phyloP scores from a whole-genome alignment of 2,888 invertebrate genomes.

The Ichneumoninae sp. region DNA sequence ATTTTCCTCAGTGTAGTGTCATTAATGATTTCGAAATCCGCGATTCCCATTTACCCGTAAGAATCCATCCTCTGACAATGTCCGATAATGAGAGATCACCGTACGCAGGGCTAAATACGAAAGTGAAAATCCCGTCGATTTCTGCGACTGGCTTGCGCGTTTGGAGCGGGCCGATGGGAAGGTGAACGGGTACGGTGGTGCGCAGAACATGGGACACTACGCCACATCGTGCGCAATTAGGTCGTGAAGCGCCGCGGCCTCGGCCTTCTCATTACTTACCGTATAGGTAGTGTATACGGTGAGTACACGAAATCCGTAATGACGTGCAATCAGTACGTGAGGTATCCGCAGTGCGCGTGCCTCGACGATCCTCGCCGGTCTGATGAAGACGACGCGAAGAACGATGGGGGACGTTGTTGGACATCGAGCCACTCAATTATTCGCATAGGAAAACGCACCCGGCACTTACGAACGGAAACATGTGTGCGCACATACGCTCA shows the following conservation, averaged over 20 bases:
- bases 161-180: conserved; percentile 14
- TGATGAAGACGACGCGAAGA: conserved; percentile 52
- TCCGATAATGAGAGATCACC: not conserved
- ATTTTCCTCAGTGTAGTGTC: too few relatives aligned
- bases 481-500: not conserved
- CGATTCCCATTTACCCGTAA: not conserved
- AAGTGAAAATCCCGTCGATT: conserved; percentile 4
- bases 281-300: conserved; percentile 59
- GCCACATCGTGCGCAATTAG: conserved; percentile 65
- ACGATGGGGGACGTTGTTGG: conserved; percentile 32
- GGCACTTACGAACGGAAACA: conserved; percentile 33
- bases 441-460: conserved; percentile 52
- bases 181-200: conserved; percentile 4
- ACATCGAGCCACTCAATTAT: conserved; percentile 60
- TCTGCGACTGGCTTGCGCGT: conserved; percentile 4
- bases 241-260: conserved; percentile 59
- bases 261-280: conserved; percentile 69
- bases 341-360: conserved; percentile 64
- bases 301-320: conserved; percentile 69
- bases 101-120: conserved; percentile 1
- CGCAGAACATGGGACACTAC: conserved; percentile 34
- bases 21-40: not conserved
- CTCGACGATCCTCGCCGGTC: conserved; percentile 42
- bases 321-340: conserved; percentile 69
- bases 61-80: not conserved